A percentile compares a stretch with the other conserved stretches of the same genome.
Conservation (phyloP, 2,797 vertebrate genomes). For the Spatula versicolor region DNA sequence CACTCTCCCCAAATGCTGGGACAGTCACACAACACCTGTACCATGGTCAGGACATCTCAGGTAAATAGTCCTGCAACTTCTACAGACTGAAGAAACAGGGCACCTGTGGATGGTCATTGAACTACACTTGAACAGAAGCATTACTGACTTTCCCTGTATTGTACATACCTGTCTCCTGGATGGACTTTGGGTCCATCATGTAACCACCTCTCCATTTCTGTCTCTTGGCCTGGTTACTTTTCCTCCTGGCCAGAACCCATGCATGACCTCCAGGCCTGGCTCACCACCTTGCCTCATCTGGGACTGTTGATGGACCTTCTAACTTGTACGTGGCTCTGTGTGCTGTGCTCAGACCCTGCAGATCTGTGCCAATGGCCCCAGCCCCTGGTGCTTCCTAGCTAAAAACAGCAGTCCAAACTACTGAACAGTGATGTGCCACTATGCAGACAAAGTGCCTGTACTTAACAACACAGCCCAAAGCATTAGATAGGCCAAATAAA, state of each 20-base stretch:
- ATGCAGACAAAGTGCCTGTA: no score
- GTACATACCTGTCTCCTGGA: neutral
- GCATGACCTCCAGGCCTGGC: neutral
- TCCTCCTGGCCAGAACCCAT: neutral
- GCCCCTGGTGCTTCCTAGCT: neutral
- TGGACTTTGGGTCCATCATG: neutral
- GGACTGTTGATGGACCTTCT: neutral
- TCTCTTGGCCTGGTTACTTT: neutral
- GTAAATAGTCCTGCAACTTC: neutral
- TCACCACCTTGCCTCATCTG: neutral
- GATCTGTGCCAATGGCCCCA: neutral
- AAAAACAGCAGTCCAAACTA: neutral
- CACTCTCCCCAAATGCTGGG: neutral
- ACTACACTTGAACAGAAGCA: neutral
- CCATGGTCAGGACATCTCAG: neutral
- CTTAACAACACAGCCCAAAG: neutral
- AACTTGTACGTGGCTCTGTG: neutral
- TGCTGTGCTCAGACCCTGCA: neutral
- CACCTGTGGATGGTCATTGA: neutral
- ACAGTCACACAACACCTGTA: neutral
- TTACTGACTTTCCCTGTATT: neutral
- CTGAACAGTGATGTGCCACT: neutral
- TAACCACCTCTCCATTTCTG: neutral
- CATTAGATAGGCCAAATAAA: neutral
- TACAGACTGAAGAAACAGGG: neutral